phyloP scores from a whole-genome alignment of 2,888 invertebrate species.

The Cheiracanthium punctorium region DNA sequence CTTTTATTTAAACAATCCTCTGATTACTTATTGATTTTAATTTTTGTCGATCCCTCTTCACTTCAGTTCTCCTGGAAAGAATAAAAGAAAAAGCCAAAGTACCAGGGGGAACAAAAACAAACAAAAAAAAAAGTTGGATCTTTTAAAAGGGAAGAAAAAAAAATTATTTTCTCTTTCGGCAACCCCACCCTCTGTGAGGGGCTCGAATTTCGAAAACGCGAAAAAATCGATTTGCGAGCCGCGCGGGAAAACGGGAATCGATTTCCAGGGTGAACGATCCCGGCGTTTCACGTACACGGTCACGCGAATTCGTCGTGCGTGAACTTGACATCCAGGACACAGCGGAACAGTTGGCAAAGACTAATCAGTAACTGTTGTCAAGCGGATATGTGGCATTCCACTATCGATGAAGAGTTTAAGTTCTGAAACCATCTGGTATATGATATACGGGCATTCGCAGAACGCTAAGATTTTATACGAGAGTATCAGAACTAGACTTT shows the following conservation, averaged over 20 bases:
- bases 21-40: constrained; percentile 15
- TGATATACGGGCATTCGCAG: no score
- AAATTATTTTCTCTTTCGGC: background rate
- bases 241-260: background rate
- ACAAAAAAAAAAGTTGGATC: background rate
- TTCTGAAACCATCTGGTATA: no score
- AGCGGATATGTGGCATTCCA: no score
- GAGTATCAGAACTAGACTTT: no score
- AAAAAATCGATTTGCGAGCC: background rate
- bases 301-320: constrained; percentile 7
- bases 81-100: background rate
- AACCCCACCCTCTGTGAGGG: background rate
- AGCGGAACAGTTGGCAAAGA: background rate
- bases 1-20: constrained; percentile 7
- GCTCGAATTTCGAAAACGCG: background rate
- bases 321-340: background rate
- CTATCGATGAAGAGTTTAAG: no score
- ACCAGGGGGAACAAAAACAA: background rate
- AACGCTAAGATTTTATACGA: no score
- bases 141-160: background rate
- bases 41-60: background rate
- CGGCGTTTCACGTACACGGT: background rate
- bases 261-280: background rate
- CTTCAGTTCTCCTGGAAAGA: background rate
- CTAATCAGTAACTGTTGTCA: background rate